Evolutionary conservation across 2,113 vertebrate species (phyloP), one percentile per base, ranked within the genome.

Genomic region (Amphiprion percula): DNA sequence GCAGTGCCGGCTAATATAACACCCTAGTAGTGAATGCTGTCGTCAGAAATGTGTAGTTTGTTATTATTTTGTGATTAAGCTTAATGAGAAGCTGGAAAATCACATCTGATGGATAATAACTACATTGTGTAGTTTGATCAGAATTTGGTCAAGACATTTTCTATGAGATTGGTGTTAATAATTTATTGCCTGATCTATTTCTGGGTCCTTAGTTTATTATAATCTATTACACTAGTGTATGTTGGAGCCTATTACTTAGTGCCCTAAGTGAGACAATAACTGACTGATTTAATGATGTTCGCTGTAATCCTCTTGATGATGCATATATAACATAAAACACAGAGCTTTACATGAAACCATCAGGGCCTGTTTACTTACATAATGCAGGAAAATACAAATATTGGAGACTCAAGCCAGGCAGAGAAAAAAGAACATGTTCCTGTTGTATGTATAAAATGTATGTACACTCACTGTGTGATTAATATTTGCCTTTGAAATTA

Each of bases 361-460:
- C 4, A 50, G 17, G 8, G 7, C 49, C 49, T 50, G 19, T 9
- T 17, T 8, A 19, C 5, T 17, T 47, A 16, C 5, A 17, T 47
- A 16, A 21, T 37, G 26, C 3, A 52, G 46, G n/a, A 33, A 16
- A 23, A 53, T 67, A 53, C 21, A 56, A 44, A 28, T 10, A 15
- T 7, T 37, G 33, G 14, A 14, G 14, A 44, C 39, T 41, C 30
- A 30, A 30, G 4, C 33, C 1, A 7, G 9, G 8, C 33, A 44
- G 11, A 15, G 4, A 44, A 44, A 44, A 14, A 44, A 44, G 7
- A 41, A 10, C 15, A 44, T 9, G 12, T 52, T 23, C 2, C 6
- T 58, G 26, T 5, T 61, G 16, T 3, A 56, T 63, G n/a, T 67
- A 28, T 71, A 8, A 28, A 77, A 54, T 71, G 12, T 19, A 21